Conservation (phyloP, 2,797 vertebrate species). For the Darevskia mixta region DNA sequence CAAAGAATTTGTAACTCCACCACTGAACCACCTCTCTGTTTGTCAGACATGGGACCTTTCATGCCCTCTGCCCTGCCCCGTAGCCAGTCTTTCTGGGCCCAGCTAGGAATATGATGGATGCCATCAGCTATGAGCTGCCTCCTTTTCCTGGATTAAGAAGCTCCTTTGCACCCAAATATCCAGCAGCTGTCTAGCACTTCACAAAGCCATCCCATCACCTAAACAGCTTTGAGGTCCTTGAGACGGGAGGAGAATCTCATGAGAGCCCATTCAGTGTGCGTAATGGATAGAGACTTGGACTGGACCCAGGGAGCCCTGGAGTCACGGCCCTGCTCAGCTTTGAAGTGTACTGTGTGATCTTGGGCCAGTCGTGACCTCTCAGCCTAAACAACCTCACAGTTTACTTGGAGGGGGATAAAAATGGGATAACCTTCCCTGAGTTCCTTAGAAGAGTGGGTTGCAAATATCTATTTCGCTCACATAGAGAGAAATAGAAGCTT, state of each 20-base stretch:
- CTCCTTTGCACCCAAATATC: conserved; percentile 19
- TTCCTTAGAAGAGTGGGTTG: neutral
- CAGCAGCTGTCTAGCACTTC: conserved; percentile 11
- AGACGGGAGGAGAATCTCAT: neutral
- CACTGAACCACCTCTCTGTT: neutral
- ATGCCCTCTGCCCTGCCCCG: neutral
- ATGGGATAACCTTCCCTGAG: neutral
- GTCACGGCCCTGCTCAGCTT: neutral
- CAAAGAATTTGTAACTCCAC: neutral
- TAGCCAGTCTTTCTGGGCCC: neutral
- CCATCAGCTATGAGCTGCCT: conserved; percentile 5
- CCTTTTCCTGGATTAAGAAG: conserved; percentile 32
- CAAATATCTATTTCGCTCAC: neutral
- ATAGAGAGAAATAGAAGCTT: neutral
- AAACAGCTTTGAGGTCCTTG: conserved; percentile 2
- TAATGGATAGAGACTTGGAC: conserved; percentile 4
- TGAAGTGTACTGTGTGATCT: neutral
- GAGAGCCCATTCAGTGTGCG: neutral
- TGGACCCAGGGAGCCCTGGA: neutral
- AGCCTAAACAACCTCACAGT: neutral
- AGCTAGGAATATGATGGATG: neutral
- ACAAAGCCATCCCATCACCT: conserved; percentile 3
- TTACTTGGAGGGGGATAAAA: neutral
- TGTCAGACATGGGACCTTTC: neutral
- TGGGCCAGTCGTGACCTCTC: neutral